Evolutionary conservation across 2,797 vertebrate genomes (phyloP).

Genomic region (Poeciliopsis gracilis): DNA sequence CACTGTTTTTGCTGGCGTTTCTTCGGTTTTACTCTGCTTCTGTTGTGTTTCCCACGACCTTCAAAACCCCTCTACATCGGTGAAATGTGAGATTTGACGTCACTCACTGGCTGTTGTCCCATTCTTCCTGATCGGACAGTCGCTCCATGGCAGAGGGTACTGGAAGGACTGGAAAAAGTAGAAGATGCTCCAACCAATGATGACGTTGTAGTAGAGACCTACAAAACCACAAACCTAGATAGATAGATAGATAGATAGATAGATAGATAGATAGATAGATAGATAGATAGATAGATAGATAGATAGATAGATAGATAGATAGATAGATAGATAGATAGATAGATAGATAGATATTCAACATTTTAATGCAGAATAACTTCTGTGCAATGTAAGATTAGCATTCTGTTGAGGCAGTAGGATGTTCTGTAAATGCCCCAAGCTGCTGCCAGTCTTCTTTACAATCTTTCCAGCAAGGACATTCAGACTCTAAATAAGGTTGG

Average conservation of each 20-base stretch:
- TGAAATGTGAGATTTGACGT: background rate
- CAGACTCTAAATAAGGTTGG: conserved; percentile 61
- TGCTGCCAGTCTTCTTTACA: conserved; percentile 54
- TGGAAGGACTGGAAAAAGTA: conserved; percentile 96
- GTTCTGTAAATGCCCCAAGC: conserved; percentile 30
- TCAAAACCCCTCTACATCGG: background rate
- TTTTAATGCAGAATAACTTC: conserved; percentile 7
- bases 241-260: background rate
- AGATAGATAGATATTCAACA: conserved; percentile 1
- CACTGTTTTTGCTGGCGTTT: background rate
- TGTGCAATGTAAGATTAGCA: background rate
- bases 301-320: background rate
- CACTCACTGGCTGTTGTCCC: conserved; percentile 74
- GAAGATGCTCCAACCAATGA: conserved; percentile 94
- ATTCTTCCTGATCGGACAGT: conserved; percentile 85
- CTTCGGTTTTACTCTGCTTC: background rate
- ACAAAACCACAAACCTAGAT: conserved; percentile 89
- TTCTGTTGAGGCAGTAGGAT: conserved; percentile 26
- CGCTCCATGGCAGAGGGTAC: conserved; percentile 90
- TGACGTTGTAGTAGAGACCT: conserved; percentile 92
- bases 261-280: too few species aligned
- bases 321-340: background rate
- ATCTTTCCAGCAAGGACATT: conserved; percentile 57
- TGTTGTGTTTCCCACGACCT: background rate
- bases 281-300: too few species aligned